Evolutionary conservation across 2,113 vertebrate species (phyloP).

Genomic region (human): DNA sequence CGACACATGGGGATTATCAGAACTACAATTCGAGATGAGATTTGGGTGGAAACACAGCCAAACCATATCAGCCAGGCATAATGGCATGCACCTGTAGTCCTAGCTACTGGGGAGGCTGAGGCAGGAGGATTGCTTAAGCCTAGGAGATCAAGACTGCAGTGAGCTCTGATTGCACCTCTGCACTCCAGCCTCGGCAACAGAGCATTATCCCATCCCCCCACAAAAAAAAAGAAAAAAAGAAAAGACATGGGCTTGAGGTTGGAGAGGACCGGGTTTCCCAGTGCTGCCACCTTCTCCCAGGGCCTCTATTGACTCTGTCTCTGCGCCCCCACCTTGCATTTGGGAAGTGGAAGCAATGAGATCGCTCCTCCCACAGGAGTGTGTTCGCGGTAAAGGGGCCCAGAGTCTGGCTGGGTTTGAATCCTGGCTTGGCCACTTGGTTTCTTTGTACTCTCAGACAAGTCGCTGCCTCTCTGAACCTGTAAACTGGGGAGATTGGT

Average conservation of each 20-base stretch:
- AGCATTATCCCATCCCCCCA: no score
- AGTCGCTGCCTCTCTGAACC: background rate
- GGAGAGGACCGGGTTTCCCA: background rate
- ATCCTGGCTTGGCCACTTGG: background rate
- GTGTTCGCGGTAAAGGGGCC: background rate
- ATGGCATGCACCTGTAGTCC: no score
- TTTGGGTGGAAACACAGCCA: no score
- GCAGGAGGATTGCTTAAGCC: no score
- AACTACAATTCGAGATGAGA: no score
- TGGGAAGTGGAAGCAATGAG: background rate
- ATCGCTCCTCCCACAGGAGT: fast-evolving
- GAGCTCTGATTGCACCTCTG: no score
- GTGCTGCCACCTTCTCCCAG: background rate
- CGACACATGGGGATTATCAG: no score
- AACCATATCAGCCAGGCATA: no score
- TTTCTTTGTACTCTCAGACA: background rate
- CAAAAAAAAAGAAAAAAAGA: no score
- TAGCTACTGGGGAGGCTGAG: no score
- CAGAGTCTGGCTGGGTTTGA: background rate
- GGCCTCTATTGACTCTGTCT: fast-evolving
- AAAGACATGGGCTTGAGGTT: background rate
- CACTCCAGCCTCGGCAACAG: no score
- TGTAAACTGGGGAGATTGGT: fast-evolving
- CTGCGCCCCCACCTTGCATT: background rate
- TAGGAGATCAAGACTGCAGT: no score